A percentile compares a stretch with the other conserved stretches of the same genome.
Conservation (phyloP, 2,113 vertebrate species). For the Cyprinodon brontotheroides region DNA sequence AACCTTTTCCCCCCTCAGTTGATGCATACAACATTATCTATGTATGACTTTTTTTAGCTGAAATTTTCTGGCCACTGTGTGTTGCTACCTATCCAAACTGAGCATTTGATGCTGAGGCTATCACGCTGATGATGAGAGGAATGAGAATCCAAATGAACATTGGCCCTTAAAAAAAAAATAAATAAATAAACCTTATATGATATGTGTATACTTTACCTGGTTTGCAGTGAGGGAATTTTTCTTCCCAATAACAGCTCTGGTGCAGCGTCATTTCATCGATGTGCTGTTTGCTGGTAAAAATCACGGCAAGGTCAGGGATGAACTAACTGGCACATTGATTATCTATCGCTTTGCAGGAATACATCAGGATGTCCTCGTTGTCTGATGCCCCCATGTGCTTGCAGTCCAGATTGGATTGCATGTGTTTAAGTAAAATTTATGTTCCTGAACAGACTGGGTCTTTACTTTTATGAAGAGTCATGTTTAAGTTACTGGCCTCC, state of each 20-base stretch:
- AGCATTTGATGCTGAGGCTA: neutral
- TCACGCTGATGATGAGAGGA: neutral
- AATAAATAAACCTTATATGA: neutral
- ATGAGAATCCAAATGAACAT: neutral
- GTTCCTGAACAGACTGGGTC: neutral
- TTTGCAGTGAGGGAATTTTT: conserved; percentile 21
- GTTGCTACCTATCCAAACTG: neutral
- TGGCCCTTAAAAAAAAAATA: neutral
- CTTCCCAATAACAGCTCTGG: conserved; percentile 34
- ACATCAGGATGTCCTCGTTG: conserved; percentile 38
- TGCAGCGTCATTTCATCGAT: conserved; percentile 46
- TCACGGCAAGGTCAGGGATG: conserved; percentile 60
- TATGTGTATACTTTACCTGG: neutral
- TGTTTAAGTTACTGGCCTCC: neutral
- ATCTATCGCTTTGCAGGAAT: conserved; percentile 31
- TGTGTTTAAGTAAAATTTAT: conserved; percentile 23
- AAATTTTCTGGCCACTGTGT: too few relatives aligned
- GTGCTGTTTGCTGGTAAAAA: conserved; percentile 51
- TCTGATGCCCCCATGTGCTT: conserved; percentile 12
- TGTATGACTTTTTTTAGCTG: too few relatives aligned
- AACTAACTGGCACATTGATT: conserved; percentile 60
- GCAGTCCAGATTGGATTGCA: conserved; percentile 33
- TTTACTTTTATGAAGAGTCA: neutral
- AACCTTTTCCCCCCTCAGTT: too few relatives aligned
- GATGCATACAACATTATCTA: too few relatives aligned